A percentile compares a stretch with the other conserved stretches of the same genome.
phyloP scores from a whole-genome alignment of 2,113 vertebrate species.

The Sorex fumeus region DNA sequence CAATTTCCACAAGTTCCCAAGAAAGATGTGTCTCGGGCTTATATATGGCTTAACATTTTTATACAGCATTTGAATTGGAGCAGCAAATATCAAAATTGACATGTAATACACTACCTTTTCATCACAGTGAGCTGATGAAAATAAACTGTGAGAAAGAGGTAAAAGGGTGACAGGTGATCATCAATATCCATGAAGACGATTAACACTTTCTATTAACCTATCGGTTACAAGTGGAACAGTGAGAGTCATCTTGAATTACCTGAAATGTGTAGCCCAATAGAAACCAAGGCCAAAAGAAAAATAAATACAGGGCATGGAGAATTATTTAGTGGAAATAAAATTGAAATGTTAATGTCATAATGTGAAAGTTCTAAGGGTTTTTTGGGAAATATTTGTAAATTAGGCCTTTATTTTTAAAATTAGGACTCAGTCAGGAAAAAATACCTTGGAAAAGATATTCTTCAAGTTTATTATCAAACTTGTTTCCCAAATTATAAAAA shows the following conservation, averaged over 20 bases:
- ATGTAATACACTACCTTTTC: background rate
- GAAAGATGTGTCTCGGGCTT: slow-evolving; percentile 1
- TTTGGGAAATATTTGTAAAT: background rate
- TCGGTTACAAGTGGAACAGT: background rate
- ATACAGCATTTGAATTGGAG: background rate
- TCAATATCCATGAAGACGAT: background rate
- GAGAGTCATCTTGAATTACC: background rate
- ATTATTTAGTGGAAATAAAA: slow-evolving; percentile 11
- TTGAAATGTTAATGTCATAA: background rate
- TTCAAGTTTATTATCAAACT: slow-evolving; percentile 56
- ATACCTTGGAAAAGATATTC: slow-evolving; percentile 42
- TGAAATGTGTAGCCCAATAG: background rate
- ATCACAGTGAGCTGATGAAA: background rate
- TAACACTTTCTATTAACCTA: background rate
- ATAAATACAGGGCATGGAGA: background rate
- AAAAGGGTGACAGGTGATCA: background rate
- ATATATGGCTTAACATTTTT: slow-evolving; percentile 18
- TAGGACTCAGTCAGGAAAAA: slow-evolving; percentile 17
- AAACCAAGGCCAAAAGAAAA: slow-evolving; percentile 19
- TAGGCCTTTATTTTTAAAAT: slow-evolving; percentile 5
- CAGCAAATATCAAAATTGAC: background rate
- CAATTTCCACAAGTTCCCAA: slow-evolving; percentile 24
- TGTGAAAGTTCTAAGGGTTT: slow-evolving; percentile 22
- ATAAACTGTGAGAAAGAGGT: background rate
- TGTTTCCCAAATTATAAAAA: slow-evolving; percentile 23